Evolutionary conservation across 2,113 vertebrate species (phyloP).

Genomic region (Pomatorhinus ruficollis): DNA sequence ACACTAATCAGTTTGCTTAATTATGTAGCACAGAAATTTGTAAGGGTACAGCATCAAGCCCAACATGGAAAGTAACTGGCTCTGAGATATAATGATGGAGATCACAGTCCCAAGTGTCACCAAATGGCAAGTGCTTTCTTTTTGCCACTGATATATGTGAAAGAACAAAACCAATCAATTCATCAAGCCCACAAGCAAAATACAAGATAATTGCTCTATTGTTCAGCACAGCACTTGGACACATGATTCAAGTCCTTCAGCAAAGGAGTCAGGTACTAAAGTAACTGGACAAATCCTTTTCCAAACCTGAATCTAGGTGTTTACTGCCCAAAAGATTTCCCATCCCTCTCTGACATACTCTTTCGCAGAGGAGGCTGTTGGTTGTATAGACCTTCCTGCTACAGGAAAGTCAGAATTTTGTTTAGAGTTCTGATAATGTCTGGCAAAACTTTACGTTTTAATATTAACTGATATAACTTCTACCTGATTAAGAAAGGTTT

Average conservation of each 20-base stretch:
- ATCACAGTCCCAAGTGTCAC: not conserved
- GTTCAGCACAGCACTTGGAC: not conserved
- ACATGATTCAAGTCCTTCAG: not conserved
- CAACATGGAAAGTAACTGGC: not conserved
- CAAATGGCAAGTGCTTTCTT: not conserved
- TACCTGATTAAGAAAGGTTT: not conserved
- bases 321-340: not conserved
- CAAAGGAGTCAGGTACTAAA: not conserved
- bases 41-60: not conserved
- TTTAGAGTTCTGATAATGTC: not conserved
- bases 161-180: not conserved
- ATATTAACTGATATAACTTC: not conserved
- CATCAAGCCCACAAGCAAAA: not conserved
- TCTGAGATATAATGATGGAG: not conserved
- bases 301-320: not conserved
- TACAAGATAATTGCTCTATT: not conserved
- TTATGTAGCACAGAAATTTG: not conserved
- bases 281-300: not conserved
- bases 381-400: not conserved
- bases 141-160: not conserved
- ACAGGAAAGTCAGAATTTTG: not conserved
- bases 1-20: not conserved
- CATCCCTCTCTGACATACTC: not conserved
- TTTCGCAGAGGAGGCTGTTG: not conserved
- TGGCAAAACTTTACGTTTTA: not conserved